phyloP scores from a whole-genome alignment of 1,140 invertebrate genomes.

The Neodiprion pinetum region DNA sequence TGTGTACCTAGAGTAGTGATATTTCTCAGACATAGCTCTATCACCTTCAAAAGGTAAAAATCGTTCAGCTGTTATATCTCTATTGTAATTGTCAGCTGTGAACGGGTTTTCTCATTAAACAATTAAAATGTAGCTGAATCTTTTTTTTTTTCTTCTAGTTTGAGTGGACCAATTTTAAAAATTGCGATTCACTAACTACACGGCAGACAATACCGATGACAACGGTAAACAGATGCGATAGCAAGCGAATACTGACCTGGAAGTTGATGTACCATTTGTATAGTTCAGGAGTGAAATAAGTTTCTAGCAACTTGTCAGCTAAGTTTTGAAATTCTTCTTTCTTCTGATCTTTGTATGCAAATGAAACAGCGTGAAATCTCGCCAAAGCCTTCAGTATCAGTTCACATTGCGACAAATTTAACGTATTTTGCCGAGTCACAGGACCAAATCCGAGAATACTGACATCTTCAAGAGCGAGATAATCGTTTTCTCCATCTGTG shows the following conservation, averaged over 20 bases:
- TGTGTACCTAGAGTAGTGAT: too few species aligned
- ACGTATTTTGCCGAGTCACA: constrained; percentile 60
- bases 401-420: constrained; percentile 62
- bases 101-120: too few species aligned
- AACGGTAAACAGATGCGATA: too few species aligned
- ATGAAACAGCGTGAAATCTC: constrained; percentile 72
- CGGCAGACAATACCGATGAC: too few species aligned
- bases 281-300: constrained; percentile 66
- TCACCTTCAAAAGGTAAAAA: too few species aligned
- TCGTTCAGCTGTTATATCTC: too few species aligned
- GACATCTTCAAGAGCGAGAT: constrained; percentile 71
- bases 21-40: too few species aligned
- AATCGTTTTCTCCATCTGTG: constrained; percentile 70
- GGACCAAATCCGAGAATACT: constrained; percentile 61
- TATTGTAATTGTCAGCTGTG: too few species aligned
- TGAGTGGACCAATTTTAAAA: too few species aligned
- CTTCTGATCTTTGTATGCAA: constrained; percentile 71
- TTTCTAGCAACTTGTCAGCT: constrained; percentile 55
- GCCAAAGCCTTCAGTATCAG: constrained; percentile 68
- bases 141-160: too few species aligned
- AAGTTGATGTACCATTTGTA: constrained; percentile 72
- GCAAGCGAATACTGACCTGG: constrained; percentile 53
- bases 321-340: constrained; percentile 64
- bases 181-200: too few species aligned
- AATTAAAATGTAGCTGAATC: too few species aligned